A percentile compares a stretch with the other conserved stretches of the same genome.
Conservation (phyloP, 2,797 vertebrate genomes). For the Alfaro cultratus region DNA sequence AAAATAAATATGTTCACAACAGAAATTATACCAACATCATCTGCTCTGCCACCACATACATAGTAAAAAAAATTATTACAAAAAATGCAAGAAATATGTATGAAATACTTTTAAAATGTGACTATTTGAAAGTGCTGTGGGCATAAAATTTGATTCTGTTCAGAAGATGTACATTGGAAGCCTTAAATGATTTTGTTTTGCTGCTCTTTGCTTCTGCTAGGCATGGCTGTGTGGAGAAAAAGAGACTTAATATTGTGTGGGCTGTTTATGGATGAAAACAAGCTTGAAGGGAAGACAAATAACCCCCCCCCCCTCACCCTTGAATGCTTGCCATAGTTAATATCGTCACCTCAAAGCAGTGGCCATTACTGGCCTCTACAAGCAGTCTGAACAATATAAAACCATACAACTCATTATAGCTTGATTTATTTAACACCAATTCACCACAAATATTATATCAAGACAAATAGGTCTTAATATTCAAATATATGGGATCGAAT, state of each 20-base stretch:
- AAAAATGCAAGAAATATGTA: conserved; percentile 37
- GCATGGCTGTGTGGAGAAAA: conserved; percentile 56
- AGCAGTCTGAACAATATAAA: background rate
- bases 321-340: conserved; percentile 43
- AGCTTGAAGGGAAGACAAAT: conserved; percentile 45
- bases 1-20: background rate
- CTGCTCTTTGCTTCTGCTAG: conserved; percentile 52
- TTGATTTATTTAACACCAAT: background rate
- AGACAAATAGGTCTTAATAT: background rate
- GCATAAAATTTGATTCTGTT: conserved; percentile 63
- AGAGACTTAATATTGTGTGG: conserved; percentile 64
- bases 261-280: conserved; percentile 69
- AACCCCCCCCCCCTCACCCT: conserved; percentile 22
- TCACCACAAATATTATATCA: background rate
- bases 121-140: conserved; percentile 48
- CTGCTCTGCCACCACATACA: background rate
- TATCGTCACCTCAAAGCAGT: conserved; percentile 42
- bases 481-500: background rate
- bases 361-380: conserved; percentile 25
- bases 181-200: conserved; percentile 65
- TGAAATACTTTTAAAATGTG: conserved; percentile 30
- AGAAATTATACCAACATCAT: background rate
- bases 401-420: background rate
- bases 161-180: conserved; percentile 51
- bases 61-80: background rate